A percentile compares a stretch with the other conserved stretches of the same genome.
Evolutionary conservation across 2,113 vertebrate genomes (phyloP).

Genomic region (Beaufortia kweichowensis): DNA sequence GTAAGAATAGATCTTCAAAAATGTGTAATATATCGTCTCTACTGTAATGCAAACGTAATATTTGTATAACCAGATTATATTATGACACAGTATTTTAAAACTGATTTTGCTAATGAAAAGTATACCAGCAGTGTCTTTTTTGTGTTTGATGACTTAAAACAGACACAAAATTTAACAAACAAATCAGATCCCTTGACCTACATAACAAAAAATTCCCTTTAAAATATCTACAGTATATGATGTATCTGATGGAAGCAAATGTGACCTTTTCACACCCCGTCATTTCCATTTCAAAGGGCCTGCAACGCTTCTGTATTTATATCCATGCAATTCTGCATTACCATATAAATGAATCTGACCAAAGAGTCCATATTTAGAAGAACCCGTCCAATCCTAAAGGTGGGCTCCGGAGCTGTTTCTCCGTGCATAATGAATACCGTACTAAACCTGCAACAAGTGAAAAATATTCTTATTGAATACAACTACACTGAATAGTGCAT

Average conservation of each 20-base stretch:
- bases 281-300: conserved; percentile 49
- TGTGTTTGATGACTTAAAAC: not conserved
- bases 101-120: not conserved
- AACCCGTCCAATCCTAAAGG: conserved; percentile 29
- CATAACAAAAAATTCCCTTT: conserved; percentile 22
- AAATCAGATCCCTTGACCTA: conserved; percentile 14
- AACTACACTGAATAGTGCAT: not conserved
- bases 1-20: not conserved
- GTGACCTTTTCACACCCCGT: conserved; percentile 47
- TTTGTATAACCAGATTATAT: not conserved
- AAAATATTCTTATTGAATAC: not conserved
- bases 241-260: conserved; percentile 40
- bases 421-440: not conserved
- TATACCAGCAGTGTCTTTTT: not conserved
- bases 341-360: conserved; percentile 53
- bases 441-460: no score
- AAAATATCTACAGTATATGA: conserved; percentile 21
- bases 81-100: not conserved
- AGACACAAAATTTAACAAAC: not conserved
- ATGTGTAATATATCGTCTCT: no score
- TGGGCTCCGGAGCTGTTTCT: conserved; percentile 3
- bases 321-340: conserved; percentile 44
- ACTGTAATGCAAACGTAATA: not conserved
- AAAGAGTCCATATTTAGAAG: conserved; percentile 25
- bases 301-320: conserved; percentile 38